Evolutionary conservation across 2,888 invertebrate genomes (phyloP).

Genomic region (Ommatoiulus sabulosus): DNA sequence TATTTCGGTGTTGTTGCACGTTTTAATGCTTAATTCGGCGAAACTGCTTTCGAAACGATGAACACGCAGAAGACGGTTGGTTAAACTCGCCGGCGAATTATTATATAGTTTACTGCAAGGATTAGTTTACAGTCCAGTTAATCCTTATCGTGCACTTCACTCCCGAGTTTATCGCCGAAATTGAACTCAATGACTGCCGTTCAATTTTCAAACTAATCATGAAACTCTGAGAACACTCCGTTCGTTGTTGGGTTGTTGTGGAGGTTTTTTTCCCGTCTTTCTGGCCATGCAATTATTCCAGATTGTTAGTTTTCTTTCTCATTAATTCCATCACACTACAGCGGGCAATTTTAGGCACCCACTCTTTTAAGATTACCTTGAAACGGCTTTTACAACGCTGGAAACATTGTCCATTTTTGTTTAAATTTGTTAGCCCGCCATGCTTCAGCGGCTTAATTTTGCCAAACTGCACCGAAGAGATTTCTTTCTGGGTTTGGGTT

Average conservation of each 20-base stretch:
- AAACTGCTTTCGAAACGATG: slow-evolving; percentile 31
- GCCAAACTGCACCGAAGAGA: neutral
- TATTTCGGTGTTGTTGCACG: slow-evolving; percentile 33
- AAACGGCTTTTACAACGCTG: neutral
- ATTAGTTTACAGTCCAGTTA: slow-evolving; percentile 43
- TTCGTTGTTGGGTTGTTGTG: neutral
- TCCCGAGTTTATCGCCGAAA: slow-evolving; percentile 26
- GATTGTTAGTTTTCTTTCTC: slow-evolving; percentile 33
- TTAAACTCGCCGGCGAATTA: slow-evolving; percentile 30
- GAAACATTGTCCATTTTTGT: slow-evolving; percentile 29
- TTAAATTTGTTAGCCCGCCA: neutral
- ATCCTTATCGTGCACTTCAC: slow-evolving; percentile 28
- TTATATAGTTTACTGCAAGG: neutral
- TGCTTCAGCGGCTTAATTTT: neutral
- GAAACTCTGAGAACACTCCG: slow-evolving; percentile 17
- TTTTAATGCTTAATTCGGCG: slow-evolving; percentile 39
- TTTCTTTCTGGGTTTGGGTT: neutral
- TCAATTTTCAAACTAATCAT: slow-evolving; percentile 25
- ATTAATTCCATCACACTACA: slow-evolving; percentile 40
- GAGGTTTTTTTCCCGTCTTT: neutral
- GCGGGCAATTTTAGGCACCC: slow-evolving; percentile 24
- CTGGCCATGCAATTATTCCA: slow-evolving; percentile 19
- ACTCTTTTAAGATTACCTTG: slow-evolving; percentile 18
- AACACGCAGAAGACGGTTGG: slow-evolving; percentile 24
- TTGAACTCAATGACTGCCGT: slow-evolving; percentile 36